Base-by-base conservation (phyloP, 1,140 invertebrate genomes). In the Trachelipus rathkii region DNA sequence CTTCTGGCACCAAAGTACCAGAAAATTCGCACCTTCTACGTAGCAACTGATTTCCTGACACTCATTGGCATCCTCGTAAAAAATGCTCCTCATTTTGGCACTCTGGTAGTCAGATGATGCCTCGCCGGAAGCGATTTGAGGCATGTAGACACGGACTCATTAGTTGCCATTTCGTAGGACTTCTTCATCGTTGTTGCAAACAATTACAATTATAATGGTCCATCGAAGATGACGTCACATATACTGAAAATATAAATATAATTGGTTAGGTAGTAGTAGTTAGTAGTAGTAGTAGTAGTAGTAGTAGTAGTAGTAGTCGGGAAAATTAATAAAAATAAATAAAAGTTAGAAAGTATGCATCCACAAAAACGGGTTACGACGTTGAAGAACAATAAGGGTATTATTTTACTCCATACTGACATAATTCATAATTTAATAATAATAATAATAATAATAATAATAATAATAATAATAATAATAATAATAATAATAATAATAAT, bases 31-130 rank as follows among this genome's bases (percentile, higher is more conserved):
- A 74, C 77, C 79, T 78, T 81, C 79, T 11, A 81, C 77, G n/a
- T 71, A 81, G 67, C 77, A 73, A 44, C 74, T 77, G 10, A 81
- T 81, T 45, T 81, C 81, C 74, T 81, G 81, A 19, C 74, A 73
- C 72, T 81, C 81, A 44, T 79, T 78, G 44, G 76, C 73, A 15
- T 74, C 81, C 21, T 81, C 81, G 72, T 78, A 80, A 78, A 77
- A 81, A 9, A 80, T 81, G 67, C 79, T 79, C 71, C 79, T 77
- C n/a, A 81, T 79, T 74, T 79, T 80, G 73, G 78, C 78, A 70
- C 76, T 79, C 72, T 78, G 72, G 77, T 78, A 78, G 74, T 74
- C 76, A 24, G 73, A 74, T 69, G 77, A 74, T 44, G 79, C 71
- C 19, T 71, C 78, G 46, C 44, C 68, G 23, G 43, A 50, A 19